phyloP scores from a whole-genome alignment of 2,113 vertebrate genomes.

The Gila orcuttii region DNA sequence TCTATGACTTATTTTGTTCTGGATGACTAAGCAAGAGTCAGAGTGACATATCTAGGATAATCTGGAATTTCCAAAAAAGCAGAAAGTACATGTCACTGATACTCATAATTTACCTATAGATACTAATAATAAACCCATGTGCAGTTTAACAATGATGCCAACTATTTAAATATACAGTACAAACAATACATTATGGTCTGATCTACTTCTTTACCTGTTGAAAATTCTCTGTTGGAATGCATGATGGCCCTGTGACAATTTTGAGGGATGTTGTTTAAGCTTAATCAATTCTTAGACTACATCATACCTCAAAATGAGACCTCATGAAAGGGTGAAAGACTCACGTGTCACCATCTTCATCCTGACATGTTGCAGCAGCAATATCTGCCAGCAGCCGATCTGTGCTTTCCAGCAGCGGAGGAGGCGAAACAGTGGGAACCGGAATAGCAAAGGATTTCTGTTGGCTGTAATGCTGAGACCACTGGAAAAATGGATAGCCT shows the following conservation, averaged over 20 bases:
- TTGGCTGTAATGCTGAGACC: neutral
- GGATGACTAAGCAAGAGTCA: slow-evolving; percentile 29
- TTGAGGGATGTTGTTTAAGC: neutral
- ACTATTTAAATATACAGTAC: neutral
- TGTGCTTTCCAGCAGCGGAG: slow-evolving; percentile 31
- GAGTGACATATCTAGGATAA: neutral
- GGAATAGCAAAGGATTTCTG: neutral
- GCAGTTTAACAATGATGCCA: neutral
- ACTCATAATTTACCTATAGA: neutral
- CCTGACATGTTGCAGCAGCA: slow-evolving; percentile 72
- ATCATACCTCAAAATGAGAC: slow-evolving; percentile 1
- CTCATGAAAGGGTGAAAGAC: slow-evolving; percentile 46
- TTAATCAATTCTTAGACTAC: slow-evolving; percentile 1
- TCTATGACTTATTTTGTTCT: neutral
- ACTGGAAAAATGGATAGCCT: neutral
- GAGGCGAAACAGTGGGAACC: neutral
- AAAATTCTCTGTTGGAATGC: no score
- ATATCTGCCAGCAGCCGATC: slow-evolving; percentile 58
- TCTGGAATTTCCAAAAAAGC: slow-evolving; percentile 18
- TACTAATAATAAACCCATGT: neutral
- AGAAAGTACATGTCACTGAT: neutral
- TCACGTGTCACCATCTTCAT: slow-evolving; percentile 85
- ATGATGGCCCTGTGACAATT: neutral
- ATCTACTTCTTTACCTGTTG: neutral
- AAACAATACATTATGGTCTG: neutral